Conservation (phyloP, 1,140 invertebrate species). For the Manduca sexta region DNA sequence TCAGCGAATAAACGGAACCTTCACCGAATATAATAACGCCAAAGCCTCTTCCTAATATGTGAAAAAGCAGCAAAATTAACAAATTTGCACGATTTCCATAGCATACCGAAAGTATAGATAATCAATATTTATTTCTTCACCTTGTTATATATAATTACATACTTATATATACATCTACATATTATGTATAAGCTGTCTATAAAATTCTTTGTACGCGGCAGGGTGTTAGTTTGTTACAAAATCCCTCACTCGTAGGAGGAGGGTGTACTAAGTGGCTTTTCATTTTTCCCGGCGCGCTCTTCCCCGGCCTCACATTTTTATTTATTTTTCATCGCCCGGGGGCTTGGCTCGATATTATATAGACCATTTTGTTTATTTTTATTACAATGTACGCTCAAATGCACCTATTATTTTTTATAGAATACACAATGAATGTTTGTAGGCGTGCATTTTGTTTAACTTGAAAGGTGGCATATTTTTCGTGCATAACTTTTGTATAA, state of each 20-base stretch:
- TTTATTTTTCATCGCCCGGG: conserved; percentile 63
- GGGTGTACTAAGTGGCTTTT: conserved; percentile 38
- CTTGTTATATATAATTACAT: too few species aligned
- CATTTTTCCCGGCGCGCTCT: conserved; percentile 33
- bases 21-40: too few species aligned
- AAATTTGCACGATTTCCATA: too few species aligned
- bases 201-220: neutral
- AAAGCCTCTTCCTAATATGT: too few species aligned
- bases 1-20: too few species aligned
- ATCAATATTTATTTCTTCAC: too few species aligned
- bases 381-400: conserved; percentile 49
- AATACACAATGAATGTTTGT: conserved; percentile 30
- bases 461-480: too few species aligned
- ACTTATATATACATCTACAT: too few species aligned
- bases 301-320: conserved; percentile 36
- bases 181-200: too few species aligned
- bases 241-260: conserved; percentile 17
- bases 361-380: conserved; percentile 57
- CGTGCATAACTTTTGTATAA: too few species aligned
- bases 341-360: conserved; percentile 49
- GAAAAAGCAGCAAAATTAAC: too few species aligned
- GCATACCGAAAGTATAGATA: too few species aligned
- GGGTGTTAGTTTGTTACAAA: conserved; percentile 15
- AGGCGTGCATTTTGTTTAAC: neutral
- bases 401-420: conserved; percentile 44